Evolutionary conservation across 2,888 invertebrate species (phyloP).

Genomic region (Lochmaea crataegi): DNA sequence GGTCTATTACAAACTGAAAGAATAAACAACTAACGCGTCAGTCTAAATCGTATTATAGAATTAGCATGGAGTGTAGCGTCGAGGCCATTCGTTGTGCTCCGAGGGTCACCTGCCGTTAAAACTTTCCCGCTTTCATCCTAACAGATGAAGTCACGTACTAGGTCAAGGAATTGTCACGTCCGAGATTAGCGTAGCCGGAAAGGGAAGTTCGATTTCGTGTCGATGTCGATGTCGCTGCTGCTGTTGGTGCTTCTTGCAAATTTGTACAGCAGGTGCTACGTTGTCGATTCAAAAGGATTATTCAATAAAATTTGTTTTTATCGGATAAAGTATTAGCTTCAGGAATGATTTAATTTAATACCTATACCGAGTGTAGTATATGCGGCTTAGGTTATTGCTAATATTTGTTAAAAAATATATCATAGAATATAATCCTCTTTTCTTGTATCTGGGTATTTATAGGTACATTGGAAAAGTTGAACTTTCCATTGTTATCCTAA

Average conservation of each 20-base stretch:
- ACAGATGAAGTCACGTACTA: slow-evolving; percentile 52
- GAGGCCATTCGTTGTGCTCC: slow-evolving; percentile 35
- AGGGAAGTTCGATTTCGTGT: slow-evolving; percentile 40
- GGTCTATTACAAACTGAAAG: not conserved
- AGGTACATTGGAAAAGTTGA: too few relatives aligned
- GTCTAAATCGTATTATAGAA: slow-evolving; percentile 16
- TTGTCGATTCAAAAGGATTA: not conserved
- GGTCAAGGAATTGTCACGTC: slow-evolving; percentile 48
- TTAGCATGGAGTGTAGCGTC: slow-evolving; percentile 33
- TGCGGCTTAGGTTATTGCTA: too few relatives aligned
- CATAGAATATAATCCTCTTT: too few relatives aligned
- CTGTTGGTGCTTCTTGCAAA: not conserved
- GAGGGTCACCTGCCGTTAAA: slow-evolving; percentile 45
- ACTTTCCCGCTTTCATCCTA: slow-evolving; percentile 45
- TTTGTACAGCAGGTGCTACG: not conserved
- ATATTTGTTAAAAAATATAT: too few relatives aligned
- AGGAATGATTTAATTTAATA: too few relatives aligned
- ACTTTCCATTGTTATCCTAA: too few relatives aligned
- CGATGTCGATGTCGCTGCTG: not conserved
- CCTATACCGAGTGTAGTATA: too few relatives aligned
- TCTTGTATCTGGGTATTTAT: too few relatives aligned
- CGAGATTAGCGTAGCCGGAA: slow-evolving; percentile 46
- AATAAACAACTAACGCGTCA: not conserved
- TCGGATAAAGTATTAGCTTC: too few relatives aligned
- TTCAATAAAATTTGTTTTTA: not conserved